Conservation (phyloP, 1,140 invertebrate genomes). For the Drosophila lacteicornis region DNA sequence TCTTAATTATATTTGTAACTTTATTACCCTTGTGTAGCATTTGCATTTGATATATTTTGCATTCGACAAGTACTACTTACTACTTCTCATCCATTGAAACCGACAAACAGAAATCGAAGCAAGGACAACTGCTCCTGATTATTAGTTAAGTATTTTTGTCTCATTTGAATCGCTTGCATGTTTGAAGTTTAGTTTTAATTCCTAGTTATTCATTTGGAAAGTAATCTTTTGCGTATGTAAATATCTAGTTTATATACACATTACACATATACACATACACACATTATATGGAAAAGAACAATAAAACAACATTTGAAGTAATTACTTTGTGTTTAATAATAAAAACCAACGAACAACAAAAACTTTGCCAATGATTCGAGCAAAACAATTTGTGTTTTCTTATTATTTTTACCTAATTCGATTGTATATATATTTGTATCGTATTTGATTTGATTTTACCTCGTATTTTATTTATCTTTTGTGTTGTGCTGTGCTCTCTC, state of each 20-base stretch:
- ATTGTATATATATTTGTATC: conserved; percentile 33
- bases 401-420: conserved; percentile 55
- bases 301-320: conserved; percentile 68
- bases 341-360: conserved; percentile 59
- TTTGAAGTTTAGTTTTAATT: conserved; percentile 70
- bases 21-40: conserved; percentile 72
- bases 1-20: conserved; percentile 63
- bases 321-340: conserved; percentile 80
- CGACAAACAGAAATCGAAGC: conserved; percentile 17
- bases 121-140: conserved; percentile 27
- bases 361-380: conserved; percentile 67
- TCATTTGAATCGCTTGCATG: conserved; percentile 75
- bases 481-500: conserved; percentile 56
- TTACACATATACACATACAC: conserved; percentile 47
- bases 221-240: conserved; percentile 78
- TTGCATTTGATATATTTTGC: conserved; percentile 76
- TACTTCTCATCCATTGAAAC: conserved; percentile 37
- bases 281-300: conserved; percentile 57
- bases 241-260: conserved; percentile 73
- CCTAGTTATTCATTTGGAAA: conserved; percentile 72
- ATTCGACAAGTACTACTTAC: conserved; percentile 38
- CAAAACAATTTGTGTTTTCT: conserved; percentile 75
- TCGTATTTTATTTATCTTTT: conserved; percentile 52
- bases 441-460: conserved; percentile 38
- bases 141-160: conserved; percentile 47